A percentile compares a stretch with the other conserved stretches of the same genome.
Evolutionary conservation across 2,797 vertebrate species (phyloP).

Genomic region (Pachyuromys duprasi): DNA sequence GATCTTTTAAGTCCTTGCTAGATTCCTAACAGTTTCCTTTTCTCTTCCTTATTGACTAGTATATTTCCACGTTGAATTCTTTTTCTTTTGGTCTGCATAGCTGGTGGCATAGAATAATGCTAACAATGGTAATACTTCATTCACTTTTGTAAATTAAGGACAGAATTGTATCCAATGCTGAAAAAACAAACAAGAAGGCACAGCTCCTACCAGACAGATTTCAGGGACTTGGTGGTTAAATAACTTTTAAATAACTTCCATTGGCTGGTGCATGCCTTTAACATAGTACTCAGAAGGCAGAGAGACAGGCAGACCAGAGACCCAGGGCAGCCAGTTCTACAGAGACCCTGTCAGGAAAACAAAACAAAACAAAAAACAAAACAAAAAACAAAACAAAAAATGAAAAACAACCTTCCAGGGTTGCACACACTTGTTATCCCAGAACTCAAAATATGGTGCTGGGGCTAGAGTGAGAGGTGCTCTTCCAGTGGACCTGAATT

Average conservation of each 20-base stretch:
- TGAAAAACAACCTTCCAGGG: neutral
- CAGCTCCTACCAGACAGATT: neutral
- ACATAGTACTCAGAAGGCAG: neutral
- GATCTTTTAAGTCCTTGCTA: neutral
- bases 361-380: neutral
- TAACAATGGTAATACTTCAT: neutral
- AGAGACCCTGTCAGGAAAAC: neutral
- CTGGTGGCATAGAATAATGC: constrained; percentile 6
- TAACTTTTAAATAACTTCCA: no score
- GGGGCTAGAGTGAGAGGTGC: neutral
- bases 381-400: neutral
- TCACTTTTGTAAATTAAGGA: neutral
- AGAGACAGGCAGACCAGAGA: neutral
- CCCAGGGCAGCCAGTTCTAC: neutral
- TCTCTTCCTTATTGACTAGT: constrained; percentile 3
- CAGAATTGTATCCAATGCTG: neutral
- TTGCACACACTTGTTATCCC: neutral
- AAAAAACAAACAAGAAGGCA: neutral
- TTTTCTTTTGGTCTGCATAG: neutral
- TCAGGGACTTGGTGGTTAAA: constrained; percentile 45
- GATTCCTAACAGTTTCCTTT: neutral
- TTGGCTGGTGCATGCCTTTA: neutral
- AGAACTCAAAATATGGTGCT: neutral
- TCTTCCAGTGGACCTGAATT: neutral
- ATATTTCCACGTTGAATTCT: constrained; percentile 31